These are phyloP conservation scores for Notamacropus eugenii DNA, from an alignment of 2,797 vertebrate genomes.

Conservation along the genomic window DNA sequence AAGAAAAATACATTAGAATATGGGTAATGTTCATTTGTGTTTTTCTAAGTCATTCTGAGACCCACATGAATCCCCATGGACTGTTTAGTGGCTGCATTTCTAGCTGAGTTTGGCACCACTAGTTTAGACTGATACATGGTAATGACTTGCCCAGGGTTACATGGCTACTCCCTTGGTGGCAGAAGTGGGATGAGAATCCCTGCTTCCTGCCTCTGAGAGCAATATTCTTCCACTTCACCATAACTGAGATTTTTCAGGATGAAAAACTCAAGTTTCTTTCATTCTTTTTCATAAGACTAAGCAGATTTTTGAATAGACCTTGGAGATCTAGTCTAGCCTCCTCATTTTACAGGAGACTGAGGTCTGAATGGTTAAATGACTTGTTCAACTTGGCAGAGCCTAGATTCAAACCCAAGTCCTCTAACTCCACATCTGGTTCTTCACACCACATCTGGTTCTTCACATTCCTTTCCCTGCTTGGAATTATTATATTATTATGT, in stretches of 20 bases:
- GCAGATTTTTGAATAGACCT: not conserved
- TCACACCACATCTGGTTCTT: not conserved
- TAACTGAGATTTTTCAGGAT: not conserved
- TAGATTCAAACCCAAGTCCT: not conserved
- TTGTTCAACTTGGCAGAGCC: not conserved
- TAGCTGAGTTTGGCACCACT: not conserved
- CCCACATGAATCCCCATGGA: not conserved
- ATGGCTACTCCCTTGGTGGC: not conserved
- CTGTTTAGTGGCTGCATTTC: not conserved
- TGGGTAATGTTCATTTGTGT: not conserved
- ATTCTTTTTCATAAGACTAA: not conserved
- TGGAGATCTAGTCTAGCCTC: not conserved
- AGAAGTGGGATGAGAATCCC: not conserved
- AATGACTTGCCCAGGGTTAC: not conserved
- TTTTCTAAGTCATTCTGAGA: not conserved
- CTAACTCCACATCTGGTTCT: not conserved
- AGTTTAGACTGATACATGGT: not conserved
- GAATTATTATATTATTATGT: not conserved
- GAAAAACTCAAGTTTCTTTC: not conserved
- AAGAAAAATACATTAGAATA: not conserved
- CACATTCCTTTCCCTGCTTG: not conserved
- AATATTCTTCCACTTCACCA: not conserved
- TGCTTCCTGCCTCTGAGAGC: not conserved
- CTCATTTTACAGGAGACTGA: not conserved
- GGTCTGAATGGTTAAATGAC: not conserved